Base-by-base conservation (phyloP, 2,797 vertebrate species). In the Salarias fasciatus region DNA sequence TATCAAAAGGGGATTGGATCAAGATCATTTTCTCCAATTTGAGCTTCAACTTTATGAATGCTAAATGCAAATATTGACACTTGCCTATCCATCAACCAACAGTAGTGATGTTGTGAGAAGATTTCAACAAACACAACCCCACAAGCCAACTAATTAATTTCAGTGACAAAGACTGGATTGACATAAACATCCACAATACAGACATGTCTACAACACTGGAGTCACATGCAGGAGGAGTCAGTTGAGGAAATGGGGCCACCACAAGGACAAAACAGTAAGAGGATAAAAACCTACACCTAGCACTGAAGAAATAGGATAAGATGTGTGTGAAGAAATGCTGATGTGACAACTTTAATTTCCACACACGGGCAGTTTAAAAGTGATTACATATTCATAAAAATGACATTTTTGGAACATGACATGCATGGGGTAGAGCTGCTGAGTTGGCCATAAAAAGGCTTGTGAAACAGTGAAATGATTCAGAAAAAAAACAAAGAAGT, bases 71-170 rank as follows among this genome's bases (percentile, higher is more conserved):
- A 74, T 43, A 40, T 48, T 38, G 53, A 44, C 42, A 44, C 38
- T n/a, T 9, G 44, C 37, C 31, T 40, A 12, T 57, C 61, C 52
- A 49, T 75, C 65, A 72, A 74, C 69, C 53, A 73, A 33, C 47
- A 43, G 52, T 8, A 36, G 47, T 37, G 42, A 24, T 44, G 9
- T 30, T 35, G 45, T 47, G 54, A 57, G 69, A 68, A 38, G 15
- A 48, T 61, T 65, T 68, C 63, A 78, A 76, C 53, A 83, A 72
- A 75, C 53, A 68, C 75, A 24, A 59, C 58, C 30, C 42, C 46
- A 43, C 61, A 47, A 45, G 64, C 43, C 64, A 29, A 13, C 37
- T 43, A 56, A 69, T 64, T 53, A 24, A 48, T 48, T 46, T 75
- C 41, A 44, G n/a, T n/a, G 11, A 46, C 56, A 44, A 40, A 43